These are phyloP conservation scores for Lochmaea crataegi DNA, from an alignment of 2,888 invertebrate genomes.

Conservation along the genomic window DNA sequence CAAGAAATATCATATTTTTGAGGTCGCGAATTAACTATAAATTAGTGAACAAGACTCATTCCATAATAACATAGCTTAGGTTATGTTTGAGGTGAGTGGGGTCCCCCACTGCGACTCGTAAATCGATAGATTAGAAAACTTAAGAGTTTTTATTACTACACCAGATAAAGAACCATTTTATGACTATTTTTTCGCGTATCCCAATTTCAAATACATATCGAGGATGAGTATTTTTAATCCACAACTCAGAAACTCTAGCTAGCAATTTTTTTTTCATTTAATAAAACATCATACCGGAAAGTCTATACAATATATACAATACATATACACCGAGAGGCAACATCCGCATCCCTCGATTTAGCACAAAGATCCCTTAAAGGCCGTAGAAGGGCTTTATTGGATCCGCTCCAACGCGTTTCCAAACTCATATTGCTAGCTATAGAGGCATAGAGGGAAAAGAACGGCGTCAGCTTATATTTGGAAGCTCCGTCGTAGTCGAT, in stretches of 20 bases:
- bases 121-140: too few relatives aligned
- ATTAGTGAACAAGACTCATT: too few relatives aligned
- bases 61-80: too few relatives aligned
- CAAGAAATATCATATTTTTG: too few relatives aligned
- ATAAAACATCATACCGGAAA: slow-evolving; percentile 25
- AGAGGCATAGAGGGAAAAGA: slow-evolving; percentile 35
- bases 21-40: too few relatives aligned
- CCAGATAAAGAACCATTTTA: too few relatives aligned
- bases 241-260: background rate
- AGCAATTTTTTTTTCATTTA: slow-evolving; percentile 11
- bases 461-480: slow-evolving; percentile 19
- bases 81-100: too few relatives aligned
- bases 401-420: slow-evolving; percentile 58
- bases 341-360: slow-evolving; percentile 34
- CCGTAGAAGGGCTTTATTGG: slow-evolving; percentile 57
- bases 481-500: slow-evolving; percentile 36
- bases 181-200: background rate
- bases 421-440: slow-evolving; percentile 55
- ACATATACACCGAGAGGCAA: slow-evolving; percentile 17
- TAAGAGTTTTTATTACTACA: too few relatives aligned
- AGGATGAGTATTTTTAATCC: background rate
- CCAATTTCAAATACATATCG: background rate
- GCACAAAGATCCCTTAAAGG: slow-evolving; percentile 34
- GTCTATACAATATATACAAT: slow-evolving; percentile 27
- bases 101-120: too few relatives aligned